A percentile compares a stretch with the other conserved stretches of the same genome.
Conservation (phyloP, 2,113 vertebrate species). For the Steatornis caripensis region DNA sequence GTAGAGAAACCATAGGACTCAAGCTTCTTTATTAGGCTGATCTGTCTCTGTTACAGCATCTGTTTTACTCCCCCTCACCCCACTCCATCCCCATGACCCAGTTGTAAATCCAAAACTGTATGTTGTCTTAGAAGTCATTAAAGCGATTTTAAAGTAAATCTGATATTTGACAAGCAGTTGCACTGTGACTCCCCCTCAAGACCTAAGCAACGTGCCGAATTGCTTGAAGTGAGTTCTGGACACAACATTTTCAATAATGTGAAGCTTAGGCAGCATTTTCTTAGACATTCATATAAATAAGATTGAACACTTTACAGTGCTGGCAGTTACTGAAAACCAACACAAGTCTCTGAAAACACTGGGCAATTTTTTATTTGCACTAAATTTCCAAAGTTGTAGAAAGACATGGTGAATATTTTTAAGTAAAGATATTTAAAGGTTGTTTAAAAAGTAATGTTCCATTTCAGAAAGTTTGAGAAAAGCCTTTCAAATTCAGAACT, state of each 20-base stretch:
- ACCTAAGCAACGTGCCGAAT: not conserved
- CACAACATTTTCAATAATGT: not conserved
- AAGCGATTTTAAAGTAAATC: slow-evolving; percentile 18
- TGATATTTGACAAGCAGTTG: slow-evolving; percentile 22
- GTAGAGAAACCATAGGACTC: not conserved
- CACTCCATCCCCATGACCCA: not conserved
- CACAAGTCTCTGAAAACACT: not conserved
- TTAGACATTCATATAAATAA: not conserved
- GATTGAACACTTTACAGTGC: not conserved
- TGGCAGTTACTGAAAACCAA: not conserved
- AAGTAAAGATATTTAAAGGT: not conserved
- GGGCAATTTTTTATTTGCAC: not conserved
- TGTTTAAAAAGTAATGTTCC: not conserved
- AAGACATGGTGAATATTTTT: not conserved
- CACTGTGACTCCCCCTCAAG: not conserved
- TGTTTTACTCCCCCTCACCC: not conserved
- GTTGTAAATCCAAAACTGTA: not conserved
- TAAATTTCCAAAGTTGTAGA: not conserved
- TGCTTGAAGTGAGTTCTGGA: not conserved
- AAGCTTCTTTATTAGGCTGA: not conserved
- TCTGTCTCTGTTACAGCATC: not conserved
- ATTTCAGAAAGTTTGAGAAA: not conserved
- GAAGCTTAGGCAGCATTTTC: not conserved
- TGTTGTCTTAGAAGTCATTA: not conserved
- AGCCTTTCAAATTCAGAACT: not conserved